Evolutionary conservation across 2,113 vertebrate species (phyloP), one percentile per base, ranked within the genome.

Genomic region (Neofelis nebulosa): DNA sequence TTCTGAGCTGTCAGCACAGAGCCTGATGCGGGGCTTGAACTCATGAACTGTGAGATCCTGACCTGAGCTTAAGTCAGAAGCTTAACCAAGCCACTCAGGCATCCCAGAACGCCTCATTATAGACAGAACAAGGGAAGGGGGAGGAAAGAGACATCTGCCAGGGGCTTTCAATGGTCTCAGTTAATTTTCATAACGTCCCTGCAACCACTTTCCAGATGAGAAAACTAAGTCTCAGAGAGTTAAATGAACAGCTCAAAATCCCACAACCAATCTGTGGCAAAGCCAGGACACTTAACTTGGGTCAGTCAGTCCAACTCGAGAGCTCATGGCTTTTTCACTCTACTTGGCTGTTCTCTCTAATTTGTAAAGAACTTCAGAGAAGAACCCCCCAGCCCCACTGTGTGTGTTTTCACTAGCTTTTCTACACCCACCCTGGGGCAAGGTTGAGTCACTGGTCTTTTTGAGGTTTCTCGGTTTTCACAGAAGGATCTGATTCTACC

Each of bases 171-270:
- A 57, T 21, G 61, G 92, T 81, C 91, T 78, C 71, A 10, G 74
- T 65, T 33, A 55, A 92, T 94, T 95, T 95, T 79, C 52, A 71
- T 68, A 73, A 65, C 4, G 36, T 73, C 84, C 36, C 84, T 66
- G 45, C 2, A 8, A 45, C 41, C 95, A 95, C 79, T 94, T 83
- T 79, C 68, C 95, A 96, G 91, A 91, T 66, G 63, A 94, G 79
- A 91, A 94, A 82, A 96, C 73, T 74, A 84, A 76, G 61, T 74
- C 50, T 91, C 81, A 69, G 21, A 76, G 71, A 48, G 25, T 76
- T 92, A 76, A 50, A 52, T 66, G 79, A 45, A 89, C 29, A 15
- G 57, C 23, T 94, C 68, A n/a, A 68, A 81, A 73, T 76, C 88
- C 85, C 66, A 14, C 11, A 71, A 79, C 82, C 82, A 38, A 96